Base-by-base conservation (phyloP, 2,797 vertebrate genomes). In the Kryptolebias ocellatus region DNA sequence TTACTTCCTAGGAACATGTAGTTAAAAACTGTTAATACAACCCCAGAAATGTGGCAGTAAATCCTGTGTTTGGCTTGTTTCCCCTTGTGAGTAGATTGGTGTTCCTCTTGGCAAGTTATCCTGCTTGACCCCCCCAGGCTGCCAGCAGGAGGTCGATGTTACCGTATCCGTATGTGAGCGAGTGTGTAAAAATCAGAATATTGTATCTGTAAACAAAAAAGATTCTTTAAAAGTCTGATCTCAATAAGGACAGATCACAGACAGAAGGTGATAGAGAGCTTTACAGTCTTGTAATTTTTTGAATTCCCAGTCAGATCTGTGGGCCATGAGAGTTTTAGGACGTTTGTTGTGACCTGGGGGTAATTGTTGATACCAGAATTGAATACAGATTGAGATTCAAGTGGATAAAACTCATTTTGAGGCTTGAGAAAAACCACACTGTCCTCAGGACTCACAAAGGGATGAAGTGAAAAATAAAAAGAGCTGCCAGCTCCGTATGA, bases 81-180 rank as follows among this genome's bases (percentile, higher is more conserved):
- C 62, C 42, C 20, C 70, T 47, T 53, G 50, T 24, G 64, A 49
- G 72, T 67, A 60, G 64, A 51, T 73, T 78, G 75, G 55, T 78
- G 56, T 56, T 78, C 18, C 53, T 72, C 42, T 62, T 74, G 64
- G 67, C 52, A 65, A 34, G 42, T 69, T 65, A 56, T 64, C 29
- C 45, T 77, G 24, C 28, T 2, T 46, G 51, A 39, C 20, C 37
- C 18, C 47, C 45, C 56, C 0, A 15, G 65, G 59, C 69, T 44
- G 46, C 31, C 55, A 58, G 58, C 55, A 55, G 42, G 56, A 60
- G 24, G 45, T 6, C 8, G 16, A 46, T 44, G 17, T 11, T 59
- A 14, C 50, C 60, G 18, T 60, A 2, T 29, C 50, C 60, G 18
- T 60, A 2, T 29, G 44, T 80, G 37, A 39, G 20, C 5, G 46